Percentiles rank a stretch among this genome's conserved stretches.
Conservation (phyloP, 2,113 vertebrate genomes). For the Lycocorax pyrrhopterus region DNA sequence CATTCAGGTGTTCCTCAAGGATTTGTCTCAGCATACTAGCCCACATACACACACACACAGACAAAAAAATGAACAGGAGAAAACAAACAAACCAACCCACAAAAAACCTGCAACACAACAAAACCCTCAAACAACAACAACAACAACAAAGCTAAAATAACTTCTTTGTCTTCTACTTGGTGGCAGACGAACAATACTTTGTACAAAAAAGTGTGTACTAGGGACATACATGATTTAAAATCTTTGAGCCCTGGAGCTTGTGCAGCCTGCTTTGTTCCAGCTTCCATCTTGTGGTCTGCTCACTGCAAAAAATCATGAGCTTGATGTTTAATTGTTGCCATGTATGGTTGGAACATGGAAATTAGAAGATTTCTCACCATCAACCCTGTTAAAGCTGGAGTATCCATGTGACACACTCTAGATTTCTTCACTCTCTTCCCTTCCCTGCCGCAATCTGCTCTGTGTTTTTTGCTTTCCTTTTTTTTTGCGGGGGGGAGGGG, state of each 20-base stretch:
- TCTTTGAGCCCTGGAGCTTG: background rate
- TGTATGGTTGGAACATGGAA: background rate
- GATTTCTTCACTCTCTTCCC: background rate
- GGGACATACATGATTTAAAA: background rate
- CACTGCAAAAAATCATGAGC: background rate
- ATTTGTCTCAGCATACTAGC: background rate
- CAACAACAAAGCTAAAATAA: background rate
- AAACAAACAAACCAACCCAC: background rate
- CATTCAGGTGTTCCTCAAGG: background rate
- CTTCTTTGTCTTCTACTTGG: background rate
- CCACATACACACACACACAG: no score
- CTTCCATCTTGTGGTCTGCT: background rate
- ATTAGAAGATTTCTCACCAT: background rate
- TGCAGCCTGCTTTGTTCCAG: background rate
- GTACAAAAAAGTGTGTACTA: background rate
- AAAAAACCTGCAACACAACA: background rate
- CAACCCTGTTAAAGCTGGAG: background rate
- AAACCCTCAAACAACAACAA: background rate
- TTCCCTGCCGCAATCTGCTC: background rate
- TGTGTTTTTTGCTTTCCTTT: background rate
- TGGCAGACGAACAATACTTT: background rate
- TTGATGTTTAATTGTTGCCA: background rate
- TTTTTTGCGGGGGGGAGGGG: fast-evolving
- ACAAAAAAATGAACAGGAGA: background rate
- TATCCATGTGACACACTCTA: background rate